These are phyloP conservation scores for Corydoras maculifer DNA, from an alignment of 2,113 vertebrate genomes.

Conservation along the genomic window DNA sequence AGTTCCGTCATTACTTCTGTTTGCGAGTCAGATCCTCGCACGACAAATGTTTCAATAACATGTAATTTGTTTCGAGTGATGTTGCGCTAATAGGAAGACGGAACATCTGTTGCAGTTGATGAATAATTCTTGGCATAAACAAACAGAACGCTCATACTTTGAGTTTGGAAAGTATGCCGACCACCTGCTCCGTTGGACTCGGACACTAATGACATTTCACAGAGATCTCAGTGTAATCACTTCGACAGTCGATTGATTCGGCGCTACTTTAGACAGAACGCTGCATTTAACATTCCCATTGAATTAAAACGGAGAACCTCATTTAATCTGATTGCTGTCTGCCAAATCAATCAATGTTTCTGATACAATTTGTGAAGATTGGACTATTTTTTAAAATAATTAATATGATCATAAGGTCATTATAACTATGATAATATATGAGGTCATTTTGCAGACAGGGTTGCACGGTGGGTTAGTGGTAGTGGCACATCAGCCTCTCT, in stretches of 20 bases:
- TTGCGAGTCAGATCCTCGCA: slow-evolving; percentile 22
- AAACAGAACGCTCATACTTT: slow-evolving; percentile 43
- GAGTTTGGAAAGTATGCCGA: slow-evolving; percentile 33
- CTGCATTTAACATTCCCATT: slow-evolving; percentile 20
- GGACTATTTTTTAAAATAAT: neutral
- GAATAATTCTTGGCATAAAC: slow-evolving; percentile 48
- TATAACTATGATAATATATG: no score
- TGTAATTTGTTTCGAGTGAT: slow-evolving; percentile 27
- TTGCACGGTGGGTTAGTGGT: no score
- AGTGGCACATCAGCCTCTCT: no score
- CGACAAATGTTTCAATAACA: slow-evolving; percentile 17
- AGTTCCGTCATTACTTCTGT: slow-evolving; percentile 14
- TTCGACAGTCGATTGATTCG: slow-evolving; percentile 35
- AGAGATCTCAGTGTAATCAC: slow-evolving; percentile 38
- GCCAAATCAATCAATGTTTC: slow-evolving; percentile 24
- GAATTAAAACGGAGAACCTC: neutral
- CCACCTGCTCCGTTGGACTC: slow-evolving; percentile 46
- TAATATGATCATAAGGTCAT: neutral
- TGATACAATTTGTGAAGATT: neutral
- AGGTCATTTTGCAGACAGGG: no score
- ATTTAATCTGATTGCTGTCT: neutral
- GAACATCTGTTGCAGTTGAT: slow-evolving; percentile 45
- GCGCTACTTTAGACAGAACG: slow-evolving; percentile 41
- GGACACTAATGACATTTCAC: slow-evolving; percentile 37
- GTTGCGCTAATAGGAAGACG: slow-evolving; percentile 31